Conservation (phyloP, 1,140 invertebrate genomes). For the Bombus huntii region DNA sequence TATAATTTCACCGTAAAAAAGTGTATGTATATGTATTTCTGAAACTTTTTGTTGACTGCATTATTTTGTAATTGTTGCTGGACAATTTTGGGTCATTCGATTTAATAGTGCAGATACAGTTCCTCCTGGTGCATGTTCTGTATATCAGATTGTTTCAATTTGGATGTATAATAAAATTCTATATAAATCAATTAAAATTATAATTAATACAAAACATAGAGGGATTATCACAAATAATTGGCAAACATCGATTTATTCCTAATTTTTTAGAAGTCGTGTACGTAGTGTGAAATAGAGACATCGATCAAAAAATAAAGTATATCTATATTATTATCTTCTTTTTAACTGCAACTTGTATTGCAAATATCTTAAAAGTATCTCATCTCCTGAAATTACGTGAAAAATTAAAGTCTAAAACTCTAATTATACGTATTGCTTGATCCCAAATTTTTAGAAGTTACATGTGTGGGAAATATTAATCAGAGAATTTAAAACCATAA, state of each 20-base stretch:
- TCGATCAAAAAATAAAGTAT: neutral
- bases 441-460: neutral
- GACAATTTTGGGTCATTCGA: neutral
- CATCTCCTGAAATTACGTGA: neutral
- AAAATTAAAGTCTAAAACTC: neutral
- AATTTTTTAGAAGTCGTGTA: neutral
- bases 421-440: neutral
- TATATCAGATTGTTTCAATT: neutral
- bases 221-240: neutral
- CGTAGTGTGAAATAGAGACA: too few relatives aligned
- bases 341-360: neutral
- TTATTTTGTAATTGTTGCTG: neutral
- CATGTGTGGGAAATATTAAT: neutral
- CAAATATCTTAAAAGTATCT: neutral
- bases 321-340: neutral
- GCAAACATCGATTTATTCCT: neutral
- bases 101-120: neutral
- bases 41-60: neutral
- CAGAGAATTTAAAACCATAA: neutral
- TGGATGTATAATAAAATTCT: neutral
- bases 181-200: too few relatives aligned
- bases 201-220: too few relatives aligned
- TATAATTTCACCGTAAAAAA: neutral
- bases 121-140: neutral
- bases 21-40: neutral